Conservation (phyloP, 1,140 invertebrate genomes). For the Aphelinus atriplicis region DNA sequence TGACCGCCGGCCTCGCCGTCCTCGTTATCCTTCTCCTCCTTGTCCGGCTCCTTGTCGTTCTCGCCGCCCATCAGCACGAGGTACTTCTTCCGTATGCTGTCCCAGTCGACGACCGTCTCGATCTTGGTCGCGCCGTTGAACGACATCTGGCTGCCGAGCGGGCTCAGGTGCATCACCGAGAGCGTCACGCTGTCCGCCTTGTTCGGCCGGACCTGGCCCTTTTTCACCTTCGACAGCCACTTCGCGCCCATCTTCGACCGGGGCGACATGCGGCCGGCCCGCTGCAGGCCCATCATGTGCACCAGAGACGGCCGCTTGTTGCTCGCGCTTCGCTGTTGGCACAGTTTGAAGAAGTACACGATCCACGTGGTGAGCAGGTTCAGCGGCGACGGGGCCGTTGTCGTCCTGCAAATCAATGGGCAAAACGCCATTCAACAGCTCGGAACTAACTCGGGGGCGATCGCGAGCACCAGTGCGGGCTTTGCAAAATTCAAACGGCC, state of each 20-base stretch:
- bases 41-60: constrained; percentile 71
- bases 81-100: constrained; percentile 89
- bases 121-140: constrained; percentile 79
- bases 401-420: constrained; percentile 74
- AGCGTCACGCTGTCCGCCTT: constrained; percentile 78
- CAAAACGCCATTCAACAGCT: background rate
- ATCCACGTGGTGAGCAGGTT: constrained; percentile 96
- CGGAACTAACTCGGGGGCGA: background rate
- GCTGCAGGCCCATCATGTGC: constrained; percentile 83
- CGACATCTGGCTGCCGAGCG: constrained; percentile 82
- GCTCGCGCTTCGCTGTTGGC: constrained; percentile 73
- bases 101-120: constrained; percentile 92
- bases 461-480: no score
- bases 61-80: constrained; percentile 77
- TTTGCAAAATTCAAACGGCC: no score
- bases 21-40: constrained; percentile 66
- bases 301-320: constrained; percentile 84
- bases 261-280: constrained; percentile 77
- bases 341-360: constrained; percentile 85
- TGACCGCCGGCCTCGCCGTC: constrained; percentile 58
- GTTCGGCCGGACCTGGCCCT: constrained; percentile 75
- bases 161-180: constrained; percentile 80
- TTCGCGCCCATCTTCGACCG: constrained; percentile 85
- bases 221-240: constrained; percentile 87
- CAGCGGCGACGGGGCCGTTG: constrained; percentile 95